Evolutionary conservation across 2,888 invertebrate genomes (phyloP).

Genomic region (Bimastos eiseni): DNA sequence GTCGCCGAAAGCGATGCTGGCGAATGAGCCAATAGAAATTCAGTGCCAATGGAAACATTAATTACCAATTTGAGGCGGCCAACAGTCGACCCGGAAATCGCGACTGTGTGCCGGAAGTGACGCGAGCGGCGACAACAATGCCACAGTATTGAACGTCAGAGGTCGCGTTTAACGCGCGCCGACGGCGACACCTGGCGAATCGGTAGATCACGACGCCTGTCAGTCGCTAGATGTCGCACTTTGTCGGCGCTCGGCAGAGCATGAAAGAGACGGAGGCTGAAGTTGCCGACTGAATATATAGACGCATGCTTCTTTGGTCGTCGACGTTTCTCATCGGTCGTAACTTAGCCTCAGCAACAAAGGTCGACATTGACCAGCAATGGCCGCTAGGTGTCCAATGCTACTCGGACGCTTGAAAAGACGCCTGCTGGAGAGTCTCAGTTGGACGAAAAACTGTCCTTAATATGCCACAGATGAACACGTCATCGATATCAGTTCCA

Average conservation of each 20-base stretch:
- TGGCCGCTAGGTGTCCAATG: not conserved
- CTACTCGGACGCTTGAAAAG: not conserved
- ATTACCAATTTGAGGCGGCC: conserved; percentile 5
- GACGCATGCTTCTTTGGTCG: not conserved
- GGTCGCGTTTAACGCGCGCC: conserved; percentile 14
- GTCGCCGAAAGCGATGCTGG: not conserved
- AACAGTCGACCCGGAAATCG: not conserved
- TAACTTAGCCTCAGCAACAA: not conserved
- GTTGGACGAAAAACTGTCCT: not conserved
- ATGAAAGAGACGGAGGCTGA: not conserved
- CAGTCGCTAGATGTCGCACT: conserved; percentile 23
- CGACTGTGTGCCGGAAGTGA: conserved; percentile 20
- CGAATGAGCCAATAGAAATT: not conserved
- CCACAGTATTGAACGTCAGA: conserved; percentile 5
- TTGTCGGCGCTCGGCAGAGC: not conserved
- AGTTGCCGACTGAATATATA: conserved; percentile 14
- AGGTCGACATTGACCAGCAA: not conserved
- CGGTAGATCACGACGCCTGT: conserved; percentile 24
- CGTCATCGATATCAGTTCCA: not conserved
- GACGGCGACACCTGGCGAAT: conserved; percentile 23
- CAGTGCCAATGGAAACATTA: conserved; percentile 17
- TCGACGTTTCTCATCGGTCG: not conserved
- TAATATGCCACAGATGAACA: not conserved
- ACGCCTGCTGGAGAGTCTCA: not conserved
- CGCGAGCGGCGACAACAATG: conserved; percentile 16